Conservation (phyloP, 2,888 invertebrate species). For the Agrotis clavis region DNA sequence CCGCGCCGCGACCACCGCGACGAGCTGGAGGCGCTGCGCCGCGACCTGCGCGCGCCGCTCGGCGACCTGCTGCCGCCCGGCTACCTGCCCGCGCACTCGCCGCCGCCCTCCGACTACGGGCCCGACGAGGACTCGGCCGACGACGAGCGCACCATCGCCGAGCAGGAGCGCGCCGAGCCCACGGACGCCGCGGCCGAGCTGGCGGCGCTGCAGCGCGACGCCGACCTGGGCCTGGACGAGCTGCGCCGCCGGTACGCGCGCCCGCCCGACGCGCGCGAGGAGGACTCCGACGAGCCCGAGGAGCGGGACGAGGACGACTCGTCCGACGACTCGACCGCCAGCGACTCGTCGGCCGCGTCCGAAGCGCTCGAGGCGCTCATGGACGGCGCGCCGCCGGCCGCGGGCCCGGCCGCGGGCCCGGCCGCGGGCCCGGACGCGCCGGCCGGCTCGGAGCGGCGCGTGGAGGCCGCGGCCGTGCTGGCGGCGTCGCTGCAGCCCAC, state of each 20-base stretch:
- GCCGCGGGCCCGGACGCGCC: constrained; percentile 76
- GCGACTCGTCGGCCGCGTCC: constrained; percentile 70
- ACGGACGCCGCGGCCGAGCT: constrained; percentile 92
- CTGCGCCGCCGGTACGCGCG: constrained; percentile 93
- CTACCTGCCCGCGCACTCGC: constrained; percentile 93
- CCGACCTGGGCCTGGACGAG: constrained; percentile 95
- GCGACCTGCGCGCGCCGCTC: constrained; percentile 97
- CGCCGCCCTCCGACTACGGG: constrained; percentile 94
- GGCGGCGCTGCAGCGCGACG: constrained; percentile 95
- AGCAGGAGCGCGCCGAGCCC: constrained; percentile 92
- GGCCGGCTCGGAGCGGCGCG: constrained; percentile 92
- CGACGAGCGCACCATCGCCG: constrained; percentile 86
- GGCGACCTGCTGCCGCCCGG: constrained; percentile 97
- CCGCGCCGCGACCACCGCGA: constrained; percentile 89
- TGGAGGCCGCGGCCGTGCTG: constrained; percentile 97
- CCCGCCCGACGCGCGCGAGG: constrained; percentile 37
- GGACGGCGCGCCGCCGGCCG: constrained; percentile 65
- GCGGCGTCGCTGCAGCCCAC: constrained; percentile 99
- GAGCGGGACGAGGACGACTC: constrained; percentile 3
- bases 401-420: constrained; percentile 64
- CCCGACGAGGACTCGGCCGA: constrained; percentile 93
- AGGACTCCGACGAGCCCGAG: no score
- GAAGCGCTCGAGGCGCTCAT: constrained; percentile 70
- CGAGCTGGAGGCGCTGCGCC: constrained; percentile 96
- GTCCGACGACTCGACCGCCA: constrained; percentile 66